Evolutionary conservation across 2,797 vertebrate species (phyloP).

Genomic region (Gephyroberyx darwinii): DNA sequence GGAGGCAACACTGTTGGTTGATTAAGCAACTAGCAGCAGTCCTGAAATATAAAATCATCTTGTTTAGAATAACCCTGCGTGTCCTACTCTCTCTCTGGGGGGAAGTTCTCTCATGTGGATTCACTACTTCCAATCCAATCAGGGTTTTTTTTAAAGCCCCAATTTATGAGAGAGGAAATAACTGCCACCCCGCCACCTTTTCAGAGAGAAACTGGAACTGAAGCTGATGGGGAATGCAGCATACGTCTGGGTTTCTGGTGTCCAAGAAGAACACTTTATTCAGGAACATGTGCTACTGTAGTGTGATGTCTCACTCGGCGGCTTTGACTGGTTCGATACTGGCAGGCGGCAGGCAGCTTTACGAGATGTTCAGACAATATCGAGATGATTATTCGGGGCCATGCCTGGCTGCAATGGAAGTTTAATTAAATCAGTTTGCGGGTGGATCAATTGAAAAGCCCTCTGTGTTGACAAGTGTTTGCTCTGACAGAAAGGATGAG

Average conservation of each 20-base stretch:
- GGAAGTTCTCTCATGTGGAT: background rate
- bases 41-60: background rate
- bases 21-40: background rate
- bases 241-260: background rate
- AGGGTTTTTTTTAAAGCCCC: background rate
- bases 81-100: background rate
- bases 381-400: slow-evolving; percentile 53
- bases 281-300: background rate
- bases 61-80: slow-evolving; percentile 3
- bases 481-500: slow-evolving; percentile 43
- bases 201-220: background rate
- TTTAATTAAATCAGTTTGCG: slow-evolving; percentile 67
- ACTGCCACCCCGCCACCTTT: background rate
- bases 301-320: slow-evolving; percentile 7
- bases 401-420: slow-evolving; percentile 40
- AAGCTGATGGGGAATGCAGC: slow-evolving; percentile 3
- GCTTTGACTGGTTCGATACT: slow-evolving; percentile 24
- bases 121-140: background rate
- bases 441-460: slow-evolving; percentile 58
- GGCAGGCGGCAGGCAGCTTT: slow-evolving; percentile 10
- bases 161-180: background rate
- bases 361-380: slow-evolving; percentile 34
- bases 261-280: background rate
- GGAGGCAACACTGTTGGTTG: background rate
- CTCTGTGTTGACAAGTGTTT: slow-evolving; percentile 55